phyloP scores from a whole-genome alignment of 2,797 vertebrate species.

The Sparidentex hasta region DNA sequence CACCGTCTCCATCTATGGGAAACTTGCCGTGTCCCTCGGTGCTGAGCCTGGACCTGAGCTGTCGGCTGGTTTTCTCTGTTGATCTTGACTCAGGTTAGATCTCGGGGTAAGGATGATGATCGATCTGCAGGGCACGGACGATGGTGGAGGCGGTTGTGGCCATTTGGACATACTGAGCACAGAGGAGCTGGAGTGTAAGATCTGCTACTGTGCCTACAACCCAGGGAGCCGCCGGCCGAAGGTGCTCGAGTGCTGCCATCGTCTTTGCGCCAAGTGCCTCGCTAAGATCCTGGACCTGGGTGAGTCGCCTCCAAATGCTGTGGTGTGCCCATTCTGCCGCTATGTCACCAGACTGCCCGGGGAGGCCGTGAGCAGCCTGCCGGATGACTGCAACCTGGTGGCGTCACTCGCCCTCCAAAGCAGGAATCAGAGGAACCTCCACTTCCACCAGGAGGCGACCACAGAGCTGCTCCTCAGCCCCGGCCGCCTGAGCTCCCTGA shows the following conservation, averaged over 20 bases:
- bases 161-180: conserved; percentile 73
- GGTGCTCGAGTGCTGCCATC: conserved; percentile 93
- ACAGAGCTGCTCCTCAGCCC: conserved; percentile 93
- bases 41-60: conserved; percentile 35
- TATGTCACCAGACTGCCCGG: conserved; percentile 89
- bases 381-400: conserved; percentile 93
- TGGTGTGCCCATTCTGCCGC: conserved; percentile 96
- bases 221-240: conserved; percentile 89
- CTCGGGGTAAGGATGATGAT: conserved; percentile 46
- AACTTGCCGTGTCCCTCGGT: conserved; percentile 19
- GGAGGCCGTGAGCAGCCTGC: conserved; percentile 88
- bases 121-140: conserved; percentile 48
- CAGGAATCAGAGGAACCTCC: conserved; percentile 88
- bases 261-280: conserved; percentile 96
- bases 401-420: conserved; percentile 87
- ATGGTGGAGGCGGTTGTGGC: conserved; percentile 13
- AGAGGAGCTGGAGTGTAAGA: conserved; percentile 97
- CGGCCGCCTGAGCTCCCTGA: conserved; percentile 88
- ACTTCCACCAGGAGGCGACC: conserved; percentile 78
- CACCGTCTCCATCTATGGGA: conserved; percentile 35
- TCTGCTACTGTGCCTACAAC: conserved; percentile 94
- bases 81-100: conserved; percentile 8
- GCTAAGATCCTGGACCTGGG: conserved; percentile 93
- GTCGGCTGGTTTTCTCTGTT: conserved; percentile 23
- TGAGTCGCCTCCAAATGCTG: conserved; percentile 88